Evolutionary conservation across 2,888 invertebrate species (phyloP).

Genomic region (Oligia latruncula): DNA sequence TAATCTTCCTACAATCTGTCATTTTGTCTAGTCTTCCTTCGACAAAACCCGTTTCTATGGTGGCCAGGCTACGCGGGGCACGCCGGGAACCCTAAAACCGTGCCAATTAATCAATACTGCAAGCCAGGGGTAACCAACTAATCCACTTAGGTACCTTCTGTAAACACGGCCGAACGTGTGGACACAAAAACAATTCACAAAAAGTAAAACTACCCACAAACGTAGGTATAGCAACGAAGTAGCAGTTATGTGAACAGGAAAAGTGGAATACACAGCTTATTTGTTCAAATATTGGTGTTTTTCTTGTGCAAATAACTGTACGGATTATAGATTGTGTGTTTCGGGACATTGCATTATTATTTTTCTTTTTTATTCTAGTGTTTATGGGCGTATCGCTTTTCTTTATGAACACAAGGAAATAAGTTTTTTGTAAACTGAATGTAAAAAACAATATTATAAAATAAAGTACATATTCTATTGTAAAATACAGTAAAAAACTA

Average conservation of each 20-base stretch:
- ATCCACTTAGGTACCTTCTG: slow-evolving; percentile 24
- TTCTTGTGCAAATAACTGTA: slow-evolving; percentile 30
- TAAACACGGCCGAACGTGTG: slow-evolving; percentile 20
- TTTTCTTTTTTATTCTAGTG: neutral
- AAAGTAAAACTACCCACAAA: slow-evolving; percentile 32
- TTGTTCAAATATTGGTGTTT: slow-evolving; percentile 51
- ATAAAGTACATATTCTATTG: neutral
- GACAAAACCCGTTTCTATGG: neutral
- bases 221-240: slow-evolving; percentile 25
- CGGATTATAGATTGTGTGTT: slow-evolving; percentile 17
- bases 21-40: neutral
- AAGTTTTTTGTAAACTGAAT: neutral
- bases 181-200: slow-evolving; percentile 45
- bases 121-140: slow-evolving; percentile 12
- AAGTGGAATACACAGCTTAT: slow-evolving; percentile 45
- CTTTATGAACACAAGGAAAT: neutral
- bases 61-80: neutral
- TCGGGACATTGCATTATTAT: neutral
- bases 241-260: slow-evolving; percentile 58
- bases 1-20: neutral
- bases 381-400: neutral
- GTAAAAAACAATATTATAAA: neutral
- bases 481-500: neutral
- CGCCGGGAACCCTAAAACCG: neutral
- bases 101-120: slow-evolving; percentile 26